These are phyloP conservation scores for Drosophila multiciliata DNA, from an alignment of 2,888 invertebrate genomes.

Conservation along the genomic window DNA sequence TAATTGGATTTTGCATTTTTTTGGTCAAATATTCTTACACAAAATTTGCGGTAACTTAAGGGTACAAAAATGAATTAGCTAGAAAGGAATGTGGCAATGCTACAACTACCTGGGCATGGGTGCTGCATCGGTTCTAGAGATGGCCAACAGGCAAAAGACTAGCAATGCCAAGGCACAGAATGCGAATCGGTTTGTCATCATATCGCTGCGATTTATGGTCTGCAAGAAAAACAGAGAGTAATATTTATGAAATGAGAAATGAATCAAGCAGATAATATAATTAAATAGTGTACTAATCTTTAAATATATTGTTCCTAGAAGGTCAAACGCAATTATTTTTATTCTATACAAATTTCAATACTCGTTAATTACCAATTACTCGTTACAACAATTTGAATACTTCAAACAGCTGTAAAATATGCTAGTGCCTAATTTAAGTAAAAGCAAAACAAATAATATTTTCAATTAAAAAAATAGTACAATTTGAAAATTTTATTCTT, in stretches of 20 bases:
- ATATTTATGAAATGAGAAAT: background rate
- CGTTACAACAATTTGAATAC: background rate
- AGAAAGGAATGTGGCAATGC: constrained; percentile 39
- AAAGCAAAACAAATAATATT: background rate
- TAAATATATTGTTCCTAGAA: background rate
- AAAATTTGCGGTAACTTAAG: constrained; percentile 32
- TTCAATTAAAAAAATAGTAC: background rate
- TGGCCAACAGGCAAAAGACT: constrained; percentile 78
- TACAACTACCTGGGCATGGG: constrained; percentile 85
- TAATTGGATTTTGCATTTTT: constrained; percentile 57
- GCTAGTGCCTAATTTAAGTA: background rate
- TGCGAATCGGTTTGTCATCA: constrained; percentile 80
- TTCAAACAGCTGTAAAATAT: background rate
- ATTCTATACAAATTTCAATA: background rate
- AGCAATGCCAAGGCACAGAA: constrained; percentile 77
- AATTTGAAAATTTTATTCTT: background rate
- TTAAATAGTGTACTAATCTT: background rate
- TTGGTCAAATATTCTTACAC: constrained; percentile 48
- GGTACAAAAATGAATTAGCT: constrained; percentile 62
- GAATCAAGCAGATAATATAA: too few species aligned
- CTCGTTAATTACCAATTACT: background rate
- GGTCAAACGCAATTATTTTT: too few species aligned
- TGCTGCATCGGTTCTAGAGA: constrained; percentile 83
- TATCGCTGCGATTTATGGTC: constrained; percentile 57
- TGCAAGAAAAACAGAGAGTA: constrained; percentile 34